Base-by-base conservation (phyloP, 2,797 vertebrate species). In the Hypotaenidia philippensis region DNA sequence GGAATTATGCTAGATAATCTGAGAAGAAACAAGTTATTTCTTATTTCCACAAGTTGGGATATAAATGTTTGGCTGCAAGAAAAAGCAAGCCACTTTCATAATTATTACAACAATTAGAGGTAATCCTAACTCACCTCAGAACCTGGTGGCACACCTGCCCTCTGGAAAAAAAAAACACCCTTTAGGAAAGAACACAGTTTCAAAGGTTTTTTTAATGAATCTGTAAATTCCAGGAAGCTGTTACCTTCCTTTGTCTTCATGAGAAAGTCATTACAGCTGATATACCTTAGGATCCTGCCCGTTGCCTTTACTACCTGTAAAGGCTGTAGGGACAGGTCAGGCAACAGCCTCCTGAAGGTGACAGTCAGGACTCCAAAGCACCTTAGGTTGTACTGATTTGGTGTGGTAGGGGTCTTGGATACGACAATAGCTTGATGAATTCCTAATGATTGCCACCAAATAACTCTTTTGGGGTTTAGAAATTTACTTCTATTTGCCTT, bases 21-120 rank as follows among this genome's bases (percentile, higher is more conserved):
- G 18, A 57, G 36, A 59, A 83, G 31, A 85, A 91, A 92, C 79
- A 89, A 95, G 87, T 91, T 76, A 69, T 83, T 95, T 81, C 82
- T 2, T 45, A 83, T 87, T 95, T 92, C 79, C 68, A 87, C 50
- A 69, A 78, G 82, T 6, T 82, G 45, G 55, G 36, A 56, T 81
- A 65, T 8, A 61, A 11, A 14, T 55, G 88, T 90, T 90, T 82
- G 70, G 44, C 93, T 77, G 44, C 47, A 81, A 75, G 61, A 41
- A 77, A 80, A 86, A 79, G 69, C 63, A 88, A 71, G 34, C 15
- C 21, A 45, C 36, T 72, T 82, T 60, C 40, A 29, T 32, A 72
- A 75, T 26, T 61, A 49, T 10, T 81, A 38, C 52, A 90, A 65
- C 52, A 55, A 60, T 72, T 57, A 52, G 50, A 92, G 44, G 52